Conservation (phyloP, 2,797 vertebrate species). For the Thaleichthys pacificus region DNA sequence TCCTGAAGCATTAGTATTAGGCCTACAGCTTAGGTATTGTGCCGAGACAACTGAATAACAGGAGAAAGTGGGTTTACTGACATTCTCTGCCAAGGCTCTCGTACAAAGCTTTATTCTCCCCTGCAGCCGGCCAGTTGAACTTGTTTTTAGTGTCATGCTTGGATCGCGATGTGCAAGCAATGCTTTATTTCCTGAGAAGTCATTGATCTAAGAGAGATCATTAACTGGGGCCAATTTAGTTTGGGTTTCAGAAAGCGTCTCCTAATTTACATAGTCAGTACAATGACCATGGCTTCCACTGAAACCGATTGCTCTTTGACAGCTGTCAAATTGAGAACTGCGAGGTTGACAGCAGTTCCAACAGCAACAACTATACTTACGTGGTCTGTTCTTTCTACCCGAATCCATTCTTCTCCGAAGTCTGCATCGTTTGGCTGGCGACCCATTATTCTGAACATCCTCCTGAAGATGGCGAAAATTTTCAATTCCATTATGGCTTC, state of each 20-base stretch:
- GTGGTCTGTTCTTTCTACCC: constrained; percentile 80
- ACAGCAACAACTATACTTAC: constrained; percentile 72
- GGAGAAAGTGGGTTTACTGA: neutral
- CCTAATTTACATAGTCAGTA: constrained; percentile 1
- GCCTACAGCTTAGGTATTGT: neutral
- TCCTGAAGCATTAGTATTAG: neutral
- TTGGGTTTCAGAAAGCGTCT: neutral
- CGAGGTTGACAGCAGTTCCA: neutral
- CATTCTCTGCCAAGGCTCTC: neutral
- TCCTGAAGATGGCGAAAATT: constrained; percentile 65
- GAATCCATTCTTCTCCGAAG: constrained; percentile 82
- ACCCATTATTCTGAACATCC: constrained; percentile 70
- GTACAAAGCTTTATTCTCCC: neutral
- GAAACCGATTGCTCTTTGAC: neutral
- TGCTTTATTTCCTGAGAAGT: neutral
- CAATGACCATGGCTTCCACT: neutral
- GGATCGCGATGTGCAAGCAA: neutral
- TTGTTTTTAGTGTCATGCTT: neutral
- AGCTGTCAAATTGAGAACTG: constrained; percentile 1
- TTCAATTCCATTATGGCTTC: constrained; percentile 62
- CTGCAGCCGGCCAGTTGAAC: neutral
- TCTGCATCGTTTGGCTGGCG: constrained; percentile 82
- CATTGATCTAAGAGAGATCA: neutral
- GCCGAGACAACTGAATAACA: neutral
- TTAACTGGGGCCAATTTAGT: neutral